phyloP scores from a whole-genome alignment of 1,140 invertebrate species.

The Aphelenchoides fujianensis region DNA sequence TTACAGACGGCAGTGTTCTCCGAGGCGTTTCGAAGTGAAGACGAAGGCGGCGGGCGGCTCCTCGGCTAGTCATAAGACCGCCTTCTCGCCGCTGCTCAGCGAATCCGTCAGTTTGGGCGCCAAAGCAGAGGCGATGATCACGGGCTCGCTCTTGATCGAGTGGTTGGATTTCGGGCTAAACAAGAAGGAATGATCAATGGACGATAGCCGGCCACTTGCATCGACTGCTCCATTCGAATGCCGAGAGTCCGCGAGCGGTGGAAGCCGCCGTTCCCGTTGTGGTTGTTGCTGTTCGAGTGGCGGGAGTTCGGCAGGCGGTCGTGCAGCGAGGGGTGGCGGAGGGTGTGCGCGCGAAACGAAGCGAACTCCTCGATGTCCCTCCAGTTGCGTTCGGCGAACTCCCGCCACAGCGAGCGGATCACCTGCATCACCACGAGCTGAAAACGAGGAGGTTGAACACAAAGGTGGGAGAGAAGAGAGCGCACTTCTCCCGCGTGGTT shows the following conservation, averaged over 20 bases:
- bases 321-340: constrained; percentile 1
- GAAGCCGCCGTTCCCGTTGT: too few relatives aligned
- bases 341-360: constrained; percentile 15
- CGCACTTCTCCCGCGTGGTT: constrained; percentile 67
- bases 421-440: constrained; percentile 63
- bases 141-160: constrained; percentile 32
- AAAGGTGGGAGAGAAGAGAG: too few relatives aligned
- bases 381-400: constrained; percentile 56
- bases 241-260: background rate
- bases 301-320: constrained; percentile 3
- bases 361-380: constrained; percentile 42
- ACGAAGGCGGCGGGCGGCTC: background rate
- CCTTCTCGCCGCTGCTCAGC: constrained; percentile 21
- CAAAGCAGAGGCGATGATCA: constrained; percentile 18
- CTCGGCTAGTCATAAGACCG: constrained; percentile 15
- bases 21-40: background rate
- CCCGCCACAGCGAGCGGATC: constrained; percentile 64
- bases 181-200: background rate
- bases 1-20: constrained; percentile 11
- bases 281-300: constrained; percentile 13
- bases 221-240: constrained; percentile 10
- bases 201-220: background rate
- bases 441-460: too few relatives aligned
- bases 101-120: constrained; percentile 32
- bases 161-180: constrained; percentile 31